phyloP scores from a whole-genome alignment of 2,888 invertebrate genomes.

The Epinotia demarniana region DNA sequence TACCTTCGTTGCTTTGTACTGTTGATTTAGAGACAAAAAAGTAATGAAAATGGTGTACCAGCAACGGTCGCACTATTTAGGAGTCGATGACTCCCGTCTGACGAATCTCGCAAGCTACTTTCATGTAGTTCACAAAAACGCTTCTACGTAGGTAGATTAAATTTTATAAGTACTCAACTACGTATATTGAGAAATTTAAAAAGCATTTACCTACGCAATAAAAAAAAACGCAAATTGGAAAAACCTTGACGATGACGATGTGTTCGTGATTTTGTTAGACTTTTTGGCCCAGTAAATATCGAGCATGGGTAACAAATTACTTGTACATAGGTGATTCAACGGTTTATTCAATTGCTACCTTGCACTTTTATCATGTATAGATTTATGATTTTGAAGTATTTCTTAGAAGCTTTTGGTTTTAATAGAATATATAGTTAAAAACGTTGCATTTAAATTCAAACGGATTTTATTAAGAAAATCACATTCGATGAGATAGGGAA shows the following conservation, averaged over 20 bases:
- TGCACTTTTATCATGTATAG: too few relatives aligned
- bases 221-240: neutral
- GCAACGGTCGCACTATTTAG: constrained; percentile 65
- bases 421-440: neutral
- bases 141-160: neutral
- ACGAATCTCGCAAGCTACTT: constrained; percentile 35
- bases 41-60: constrained; percentile 50
- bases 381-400: neutral
- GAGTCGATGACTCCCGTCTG: constrained; percentile 64
- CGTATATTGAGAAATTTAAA: neutral
- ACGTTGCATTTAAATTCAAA: neutral
- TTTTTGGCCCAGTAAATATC: neutral
- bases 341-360: too few relatives aligned
- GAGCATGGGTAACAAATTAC: neutral
- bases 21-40: constrained; percentile 51
- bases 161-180: neutral
- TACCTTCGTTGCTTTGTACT: constrained; percentile 18
- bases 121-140: constrained; percentile 22
- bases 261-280: neutral
- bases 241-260: constrained; percentile 1
- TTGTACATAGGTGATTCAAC: neutral
- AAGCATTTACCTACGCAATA: neutral
- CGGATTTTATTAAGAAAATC: neutral
- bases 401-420: neutral
- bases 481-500: too few relatives aligned